phyloP scores from a whole-genome alignment of 2,113 vertebrate species.

The Pterocles burchelli region DNA sequence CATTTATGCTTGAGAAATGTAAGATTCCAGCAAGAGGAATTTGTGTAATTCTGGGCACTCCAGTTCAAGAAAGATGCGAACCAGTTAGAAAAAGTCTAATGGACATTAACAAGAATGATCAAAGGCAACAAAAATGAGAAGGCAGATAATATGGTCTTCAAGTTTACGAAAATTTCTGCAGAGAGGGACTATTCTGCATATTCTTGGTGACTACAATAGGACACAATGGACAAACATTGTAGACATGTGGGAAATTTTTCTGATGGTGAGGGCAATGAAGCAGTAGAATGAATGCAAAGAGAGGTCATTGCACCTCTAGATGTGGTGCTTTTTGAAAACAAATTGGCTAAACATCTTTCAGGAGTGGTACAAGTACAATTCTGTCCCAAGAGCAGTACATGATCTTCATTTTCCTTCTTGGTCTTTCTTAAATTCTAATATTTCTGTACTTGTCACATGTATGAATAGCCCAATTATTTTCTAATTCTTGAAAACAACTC shows the following conservation, averaged over 20 bases:
- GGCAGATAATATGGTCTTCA: not conserved
- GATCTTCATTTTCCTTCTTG: accelerated
- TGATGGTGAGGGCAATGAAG: not conserved
- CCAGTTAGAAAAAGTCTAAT: not conserved
- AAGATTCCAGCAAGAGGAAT: not conserved
- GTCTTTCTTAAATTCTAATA: not conserved
- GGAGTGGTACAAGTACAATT: not conserved
- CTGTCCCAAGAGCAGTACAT: not conserved
- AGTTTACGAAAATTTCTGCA: not conserved
- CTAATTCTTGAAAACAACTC: not conserved
- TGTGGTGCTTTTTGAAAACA: accelerated
- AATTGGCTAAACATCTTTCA: not conserved
- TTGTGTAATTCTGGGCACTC: not conserved
- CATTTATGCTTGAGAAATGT: not conserved
- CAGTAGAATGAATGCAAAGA: not conserved
- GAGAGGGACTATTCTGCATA: not conserved
- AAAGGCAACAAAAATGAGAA: not conserved
- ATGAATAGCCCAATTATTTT: not conserved
- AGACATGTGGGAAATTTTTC: not conserved
- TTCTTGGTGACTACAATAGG: not conserved
- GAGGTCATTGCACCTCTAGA: not conserved
- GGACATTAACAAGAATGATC: not conserved
- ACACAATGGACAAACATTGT: not conserved
- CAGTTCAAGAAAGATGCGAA: not conserved
- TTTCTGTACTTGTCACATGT: not conserved